These are phyloP conservation scores for Heliconius charithonia DNA, from an alignment of 2,888 invertebrate genomes.

Conservation along the genomic window DNA sequence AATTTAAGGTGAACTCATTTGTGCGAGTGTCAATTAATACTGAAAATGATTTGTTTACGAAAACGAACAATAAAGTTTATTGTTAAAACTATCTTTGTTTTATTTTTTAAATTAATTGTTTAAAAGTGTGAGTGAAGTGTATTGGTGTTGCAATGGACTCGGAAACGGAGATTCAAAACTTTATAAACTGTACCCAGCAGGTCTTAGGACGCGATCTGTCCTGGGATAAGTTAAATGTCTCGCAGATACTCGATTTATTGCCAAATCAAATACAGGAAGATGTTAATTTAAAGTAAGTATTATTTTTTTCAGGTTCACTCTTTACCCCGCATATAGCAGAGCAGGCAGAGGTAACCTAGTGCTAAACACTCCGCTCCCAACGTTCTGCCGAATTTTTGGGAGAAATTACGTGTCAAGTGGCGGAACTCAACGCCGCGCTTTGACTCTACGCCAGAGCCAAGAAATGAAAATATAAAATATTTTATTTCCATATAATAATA, in stretches of 20 bases:
- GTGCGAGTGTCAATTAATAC: not conserved
- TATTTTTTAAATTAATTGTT: constrained; percentile 14
- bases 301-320: too few relatives aligned
- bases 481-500: too few relatives aligned
- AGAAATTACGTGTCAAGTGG: too few relatives aligned
- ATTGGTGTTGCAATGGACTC: constrained; percentile 67
- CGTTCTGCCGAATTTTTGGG: too few relatives aligned
- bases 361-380: too few relatives aligned
- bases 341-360: too few relatives aligned
- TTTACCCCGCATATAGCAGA: too few relatives aligned
- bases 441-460: too few relatives aligned
- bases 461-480: too few relatives aligned
- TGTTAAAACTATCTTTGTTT: not conserved
- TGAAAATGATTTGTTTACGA: constrained; percentile 6
- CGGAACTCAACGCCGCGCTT: too few relatives aligned
- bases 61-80: not conserved
- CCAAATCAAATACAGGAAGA: constrained; percentile 71
- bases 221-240: constrained; percentile 73
- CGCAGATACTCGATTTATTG: constrained; percentile 72
- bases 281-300: constrained; percentile 73
- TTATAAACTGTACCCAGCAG: constrained; percentile 78
- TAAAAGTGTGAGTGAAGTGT: constrained; percentile 35
- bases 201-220: constrained; percentile 64
- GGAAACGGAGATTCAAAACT: constrained; percentile 71
- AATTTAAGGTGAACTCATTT: constrained; percentile 2